Conservation (phyloP, 2,797 vertebrate genomes). For the Molossus alvarezi region DNA sequence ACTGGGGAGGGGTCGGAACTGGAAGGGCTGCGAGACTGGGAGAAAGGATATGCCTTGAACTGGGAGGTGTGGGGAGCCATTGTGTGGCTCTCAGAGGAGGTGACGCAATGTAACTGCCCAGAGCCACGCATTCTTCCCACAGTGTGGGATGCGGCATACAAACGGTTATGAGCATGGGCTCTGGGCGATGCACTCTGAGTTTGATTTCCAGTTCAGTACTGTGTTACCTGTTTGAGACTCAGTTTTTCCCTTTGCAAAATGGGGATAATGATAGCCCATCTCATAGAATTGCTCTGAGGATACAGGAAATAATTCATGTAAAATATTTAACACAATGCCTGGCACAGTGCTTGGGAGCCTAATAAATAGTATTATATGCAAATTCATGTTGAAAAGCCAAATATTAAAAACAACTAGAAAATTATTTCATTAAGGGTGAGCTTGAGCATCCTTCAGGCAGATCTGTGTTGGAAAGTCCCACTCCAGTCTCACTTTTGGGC, state of each 20-base stretch:
- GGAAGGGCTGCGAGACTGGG: not conserved
- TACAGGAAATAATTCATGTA: slow-evolving; percentile 21
- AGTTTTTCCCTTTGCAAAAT: slow-evolving; percentile 10
- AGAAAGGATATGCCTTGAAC: not conserved
- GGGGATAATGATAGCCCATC: not conserved
- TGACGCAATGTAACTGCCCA: not conserved
- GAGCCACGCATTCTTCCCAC: not conserved
- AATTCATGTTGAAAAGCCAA: not conserved
- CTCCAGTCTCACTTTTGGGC: not conserved
- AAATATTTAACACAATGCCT: not conserved
- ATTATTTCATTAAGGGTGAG: slow-evolving; percentile 11
- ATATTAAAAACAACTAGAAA: slow-evolving; percentile 31
- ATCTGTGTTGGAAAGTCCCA: slow-evolving; percentile 46
- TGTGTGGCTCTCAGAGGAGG: not conserved
- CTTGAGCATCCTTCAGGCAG: not conserved
- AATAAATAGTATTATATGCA: not conserved
- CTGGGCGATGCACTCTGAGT: not conserved
- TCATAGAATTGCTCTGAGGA: slow-evolving; percentile 8
- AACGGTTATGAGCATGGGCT: not conserved
- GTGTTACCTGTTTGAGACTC: not conserved
- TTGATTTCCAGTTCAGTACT: not conserved
- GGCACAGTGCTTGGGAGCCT: not conserved
- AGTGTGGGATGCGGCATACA: not conserved
- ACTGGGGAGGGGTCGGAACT: not conserved
- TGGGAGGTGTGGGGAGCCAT: not conserved